These are phyloP conservation scores for Okamejei kenojei DNA, from an alignment of 2,797 vertebrate genomes.

Conservation along the genomic window DNA sequence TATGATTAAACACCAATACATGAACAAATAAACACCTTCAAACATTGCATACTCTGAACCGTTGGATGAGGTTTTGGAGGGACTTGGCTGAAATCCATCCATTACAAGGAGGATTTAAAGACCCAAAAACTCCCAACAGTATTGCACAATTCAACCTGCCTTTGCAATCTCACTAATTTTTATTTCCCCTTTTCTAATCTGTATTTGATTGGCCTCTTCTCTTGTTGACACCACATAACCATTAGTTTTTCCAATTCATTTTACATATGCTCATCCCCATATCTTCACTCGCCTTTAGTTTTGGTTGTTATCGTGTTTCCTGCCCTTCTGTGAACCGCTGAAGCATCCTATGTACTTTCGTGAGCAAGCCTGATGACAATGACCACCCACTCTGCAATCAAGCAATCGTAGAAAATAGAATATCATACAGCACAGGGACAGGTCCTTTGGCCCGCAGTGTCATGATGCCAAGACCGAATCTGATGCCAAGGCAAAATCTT, in stretches of 20 bases:
- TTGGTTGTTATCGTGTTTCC: not conserved
- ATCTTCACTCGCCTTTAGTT: not conserved
- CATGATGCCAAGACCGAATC: too few species aligned
- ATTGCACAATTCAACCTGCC: not conserved
- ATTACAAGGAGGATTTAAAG: not conserved
- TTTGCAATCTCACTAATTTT: not conserved
- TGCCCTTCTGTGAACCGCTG: not conserved
- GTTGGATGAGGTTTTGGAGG: not conserved
- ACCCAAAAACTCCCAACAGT: too few species aligned
- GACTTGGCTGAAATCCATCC: not conserved
- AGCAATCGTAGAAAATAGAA: too few species aligned
- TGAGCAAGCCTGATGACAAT: not conserved
- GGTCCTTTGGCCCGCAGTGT: too few species aligned
- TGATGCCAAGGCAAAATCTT: too few species aligned
- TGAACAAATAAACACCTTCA: not conserved
- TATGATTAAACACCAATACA: too few species aligned
- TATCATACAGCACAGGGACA: too few species aligned
- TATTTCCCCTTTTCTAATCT: not conserved
- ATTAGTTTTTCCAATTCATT: not conserved
- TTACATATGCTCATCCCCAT: not conserved
- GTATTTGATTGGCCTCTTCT: slow-evolving; percentile 43
- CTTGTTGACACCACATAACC: not conserved
- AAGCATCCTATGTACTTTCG: not conserved
- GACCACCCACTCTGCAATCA: not conserved
- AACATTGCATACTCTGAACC: not conserved